Percentiles rank a stretch among this genome's conserved stretches.
These are phyloP conservation scores for Cynodonichthys magdalenae DNA, from an alignment of 2,797 vertebrate species.

Conservation along the genomic window DNA sequence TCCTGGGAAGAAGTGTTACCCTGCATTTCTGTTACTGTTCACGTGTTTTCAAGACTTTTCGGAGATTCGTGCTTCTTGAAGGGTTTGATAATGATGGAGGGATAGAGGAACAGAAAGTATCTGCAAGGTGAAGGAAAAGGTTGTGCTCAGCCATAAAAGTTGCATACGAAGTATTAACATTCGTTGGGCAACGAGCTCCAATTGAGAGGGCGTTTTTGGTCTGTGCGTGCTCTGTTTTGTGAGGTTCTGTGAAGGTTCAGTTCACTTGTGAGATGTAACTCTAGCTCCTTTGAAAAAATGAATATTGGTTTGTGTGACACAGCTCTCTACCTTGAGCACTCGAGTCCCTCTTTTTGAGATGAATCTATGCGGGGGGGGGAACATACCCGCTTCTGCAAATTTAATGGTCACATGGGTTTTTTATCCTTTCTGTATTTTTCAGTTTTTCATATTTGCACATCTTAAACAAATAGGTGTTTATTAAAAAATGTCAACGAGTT, in stretches of 20 bases:
- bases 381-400: slow-evolving; percentile 62
- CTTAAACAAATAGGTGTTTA: slow-evolving; percentile 19
- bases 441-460: slow-evolving; percentile 1
- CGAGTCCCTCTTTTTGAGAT: slow-evolving; percentile 42
- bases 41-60: slow-evolving; percentile 34
- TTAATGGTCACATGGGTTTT: slow-evolving; percentile 59
- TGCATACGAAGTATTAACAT: slow-evolving; percentile 50
- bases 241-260: slow-evolving; percentile 26
- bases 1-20: slow-evolving; percentile 59
- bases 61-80: slow-evolving; percentile 33
- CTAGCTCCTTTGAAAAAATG: slow-evolving; percentile 26
- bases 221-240: slow-evolving; percentile 6
- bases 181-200: slow-evolving; percentile 46
- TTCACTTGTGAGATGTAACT: slow-evolving; percentile 22
- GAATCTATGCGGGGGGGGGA: slow-evolving; percentile 53
- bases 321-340: slow-evolving; percentile 28
- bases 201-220: slow-evolving; percentile 28
- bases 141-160: slow-evolving; percentile 49
- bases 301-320: slow-evolving; percentile 41
- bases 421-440: slow-evolving; percentile 12
- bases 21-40: slow-evolving; percentile 51
- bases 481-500: slow-evolving; percentile 38
- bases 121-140: slow-evolving; percentile 32
- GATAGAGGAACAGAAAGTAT: slow-evolving; percentile 6
- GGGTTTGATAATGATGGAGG: slow-evolving; percentile 20